Evolutionary conservation across 2,113 vertebrate genomes (phyloP), one percentile per base, ranked within the genome.

Genomic region (Neolamprologus devosi): DNA sequence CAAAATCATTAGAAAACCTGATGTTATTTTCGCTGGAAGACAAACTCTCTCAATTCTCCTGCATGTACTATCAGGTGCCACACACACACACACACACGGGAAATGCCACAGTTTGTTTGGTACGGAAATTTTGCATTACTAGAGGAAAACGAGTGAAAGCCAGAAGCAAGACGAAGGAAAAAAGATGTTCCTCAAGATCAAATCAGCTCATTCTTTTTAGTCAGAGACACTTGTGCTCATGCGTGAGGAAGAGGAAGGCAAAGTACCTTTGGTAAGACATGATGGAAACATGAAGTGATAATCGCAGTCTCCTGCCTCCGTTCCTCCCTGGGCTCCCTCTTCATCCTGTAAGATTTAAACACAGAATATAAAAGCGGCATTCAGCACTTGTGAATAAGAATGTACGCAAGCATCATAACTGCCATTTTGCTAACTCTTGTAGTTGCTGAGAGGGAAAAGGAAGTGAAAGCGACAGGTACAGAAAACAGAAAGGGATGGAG

Each of bases 201-300:
- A 85, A 88, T 92, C 81, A 87, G 33, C 51, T 73, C 81, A 65
- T 63, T 57, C 80, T 81, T 87, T 91, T 83, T 70, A 54, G 82
- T 86, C 78, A 87, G 40, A 89, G 80, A 60, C 70, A 35, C 78
- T 75, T 78, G 54, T 78, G 42, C 65, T 79, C 28, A 60, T 4
- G 33, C 14, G 14, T 28, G 14, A 82, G 65, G 47, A 55, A 88
- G 65, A 87, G 80, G n/a, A 28, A 63, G 65, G 83, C 57, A 91
- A 81, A 93, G 80, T 70, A 84, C 23, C 73, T 89, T 91, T 88
- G 58, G 80, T 90, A 63, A 75, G n/a, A 86, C 82, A 78, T 86
- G 90, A 92, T 47, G 28, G n/a, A 87, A 89, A 89, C 87, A 87
- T 87, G 82, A 90, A 83, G 80, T 82, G 80, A 91, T 70, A 86